Percentiles rank a stretch among this genome's conserved stretches.
phyloP scores from a whole-genome alignment of 1,140 invertebrate genomes.

The Saccostrea glomerata region DNA sequence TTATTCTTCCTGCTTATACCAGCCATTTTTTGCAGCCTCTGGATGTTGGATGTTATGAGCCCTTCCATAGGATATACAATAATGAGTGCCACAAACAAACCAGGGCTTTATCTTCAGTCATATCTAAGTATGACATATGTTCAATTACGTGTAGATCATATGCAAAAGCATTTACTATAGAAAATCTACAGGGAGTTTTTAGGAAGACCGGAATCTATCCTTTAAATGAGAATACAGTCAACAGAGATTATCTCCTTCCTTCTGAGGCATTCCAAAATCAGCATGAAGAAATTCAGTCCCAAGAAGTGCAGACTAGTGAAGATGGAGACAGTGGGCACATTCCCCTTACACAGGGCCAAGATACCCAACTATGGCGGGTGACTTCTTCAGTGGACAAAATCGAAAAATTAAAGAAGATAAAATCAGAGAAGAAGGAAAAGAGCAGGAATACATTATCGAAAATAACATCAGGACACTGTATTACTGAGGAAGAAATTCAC shows the following conservation, averaged over 20 bases:
- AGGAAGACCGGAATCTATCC: conserved; percentile 48
- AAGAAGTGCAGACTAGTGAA: too few relatives aligned
- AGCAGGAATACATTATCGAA: too few relatives aligned
- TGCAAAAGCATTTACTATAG: conserved; percentile 8
- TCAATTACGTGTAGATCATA: conserved; percentile 42
- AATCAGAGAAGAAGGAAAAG: too few relatives aligned
- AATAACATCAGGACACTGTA: too few relatives aligned
- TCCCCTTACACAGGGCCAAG: too few relatives aligned
- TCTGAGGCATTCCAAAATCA: neutral
- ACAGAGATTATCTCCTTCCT: neutral
- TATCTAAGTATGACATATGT: conserved; percentile 42
- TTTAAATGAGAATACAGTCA: conserved; percentile 40
- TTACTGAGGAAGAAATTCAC: too few relatives aligned
- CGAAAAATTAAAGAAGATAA: too few relatives aligned
- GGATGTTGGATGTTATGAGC: conserved; percentile 53
- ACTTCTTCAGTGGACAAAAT: too few relatives aligned
- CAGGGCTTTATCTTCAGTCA: neutral
- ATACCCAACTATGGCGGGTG: too few relatives aligned
- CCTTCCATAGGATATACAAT: conserved; percentile 47
- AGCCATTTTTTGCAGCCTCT: conserved; percentile 52
- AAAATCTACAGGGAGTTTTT: conserved; percentile 49
- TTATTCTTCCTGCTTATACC: conserved; percentile 53
- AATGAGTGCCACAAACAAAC: conserved; percentile 33
- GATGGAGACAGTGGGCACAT: too few relatives aligned
- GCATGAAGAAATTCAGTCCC: neutral